These are phyloP conservation scores for Platycheirus albimanus DNA, from an alignment of 2,888 invertebrate genomes.

Conservation along the genomic window DNA sequence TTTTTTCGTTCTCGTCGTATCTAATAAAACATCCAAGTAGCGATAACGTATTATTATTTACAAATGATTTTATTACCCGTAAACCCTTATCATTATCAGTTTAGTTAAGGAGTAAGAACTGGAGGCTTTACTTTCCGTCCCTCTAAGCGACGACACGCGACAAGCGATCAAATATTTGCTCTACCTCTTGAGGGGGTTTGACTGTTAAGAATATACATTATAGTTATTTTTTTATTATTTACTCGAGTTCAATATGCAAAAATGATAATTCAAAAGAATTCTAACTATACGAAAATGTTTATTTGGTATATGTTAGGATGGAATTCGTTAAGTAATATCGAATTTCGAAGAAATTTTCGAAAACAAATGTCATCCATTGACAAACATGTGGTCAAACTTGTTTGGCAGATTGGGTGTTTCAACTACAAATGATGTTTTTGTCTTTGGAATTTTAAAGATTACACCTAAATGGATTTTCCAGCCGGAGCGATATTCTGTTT, in stretches of 20 bases:
- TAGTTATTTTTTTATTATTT: slow-evolving; percentile 20
- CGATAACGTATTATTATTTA: slow-evolving; percentile 61
- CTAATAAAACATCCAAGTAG: slow-evolving; percentile 34
- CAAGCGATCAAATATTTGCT: slow-evolving; percentile 62
- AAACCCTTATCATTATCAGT: slow-evolving; percentile 29
- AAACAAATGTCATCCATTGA: slow-evolving; percentile 1
- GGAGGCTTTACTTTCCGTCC: background rate
- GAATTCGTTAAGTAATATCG: slow-evolving; percentile 8
- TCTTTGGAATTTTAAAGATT: background rate
- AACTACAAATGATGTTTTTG: slow-evolving; percentile 1
- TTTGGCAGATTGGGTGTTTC: slow-evolving; percentile 3
- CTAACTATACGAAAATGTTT: slow-evolving; percentile 12
- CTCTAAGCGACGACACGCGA: slow-evolving; percentile 44
- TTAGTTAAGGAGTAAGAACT: too few species aligned
- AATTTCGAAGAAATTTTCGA: slow-evolving; percentile 42
- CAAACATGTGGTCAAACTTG: slow-evolving; percentile 51
- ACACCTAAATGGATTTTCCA: slow-evolving; percentile 61
- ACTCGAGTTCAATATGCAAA: slow-evolving; percentile 32
- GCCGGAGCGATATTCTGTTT: slow-evolving; percentile 35
- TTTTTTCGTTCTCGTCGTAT: slow-evolving; percentile 13
- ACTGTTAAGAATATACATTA: background rate
- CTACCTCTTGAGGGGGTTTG: slow-evolving; percentile 10
- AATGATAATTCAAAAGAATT: slow-evolving; percentile 15
- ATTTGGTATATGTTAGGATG: background rate
- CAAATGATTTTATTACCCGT: slow-evolving; percentile 58